phyloP scores from a whole-genome alignment of 1,140 invertebrate genomes.

The Helicorthomorpha holstii region DNA sequence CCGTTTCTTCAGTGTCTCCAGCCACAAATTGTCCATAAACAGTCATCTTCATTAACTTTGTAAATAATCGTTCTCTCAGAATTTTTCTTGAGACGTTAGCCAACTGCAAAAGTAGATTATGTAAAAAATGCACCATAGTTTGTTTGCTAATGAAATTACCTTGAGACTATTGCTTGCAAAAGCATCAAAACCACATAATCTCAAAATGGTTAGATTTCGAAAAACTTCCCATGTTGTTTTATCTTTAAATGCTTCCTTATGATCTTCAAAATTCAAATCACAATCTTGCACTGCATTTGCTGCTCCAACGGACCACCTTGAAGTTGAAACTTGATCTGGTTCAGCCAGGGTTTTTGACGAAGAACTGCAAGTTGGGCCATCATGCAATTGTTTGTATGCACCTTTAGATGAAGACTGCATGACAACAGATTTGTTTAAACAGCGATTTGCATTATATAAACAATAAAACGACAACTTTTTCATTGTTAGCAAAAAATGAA shows the following conservation, averaged over 20 bases:
- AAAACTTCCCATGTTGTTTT: not conserved
- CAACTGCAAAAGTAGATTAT: not conserved
- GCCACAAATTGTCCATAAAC: slow-evolving; percentile 99
- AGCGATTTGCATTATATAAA: no score
- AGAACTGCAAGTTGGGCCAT: no score
- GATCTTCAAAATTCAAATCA: not conserved
- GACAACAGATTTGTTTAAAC: no score
- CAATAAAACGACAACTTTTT: no score
- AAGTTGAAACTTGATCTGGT: no score
- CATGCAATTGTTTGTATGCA: no score
- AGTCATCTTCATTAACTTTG: slow-evolving; percentile 69
- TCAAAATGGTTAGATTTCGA: not conserved
- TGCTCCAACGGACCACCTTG: no score
- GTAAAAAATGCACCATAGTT: not conserved
- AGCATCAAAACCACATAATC: not conserved
- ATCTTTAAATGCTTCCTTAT: not conserved
- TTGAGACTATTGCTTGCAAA: not conserved
- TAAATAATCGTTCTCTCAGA: slow-evolving; percentile 71
- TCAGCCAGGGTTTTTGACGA: no score
- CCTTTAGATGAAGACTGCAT: no score
- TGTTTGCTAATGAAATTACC: not conserved
- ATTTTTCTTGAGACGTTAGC: slow-evolving; percentile 32
- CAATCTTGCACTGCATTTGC: no score
- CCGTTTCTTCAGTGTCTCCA: slow-evolving; percentile 38
- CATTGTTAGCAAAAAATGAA: no score